These are phyloP conservation scores for Mesorhabditis sp. DNA, from an alignment of 2,888 invertebrate genomes.

Conservation along the genomic window DNA sequence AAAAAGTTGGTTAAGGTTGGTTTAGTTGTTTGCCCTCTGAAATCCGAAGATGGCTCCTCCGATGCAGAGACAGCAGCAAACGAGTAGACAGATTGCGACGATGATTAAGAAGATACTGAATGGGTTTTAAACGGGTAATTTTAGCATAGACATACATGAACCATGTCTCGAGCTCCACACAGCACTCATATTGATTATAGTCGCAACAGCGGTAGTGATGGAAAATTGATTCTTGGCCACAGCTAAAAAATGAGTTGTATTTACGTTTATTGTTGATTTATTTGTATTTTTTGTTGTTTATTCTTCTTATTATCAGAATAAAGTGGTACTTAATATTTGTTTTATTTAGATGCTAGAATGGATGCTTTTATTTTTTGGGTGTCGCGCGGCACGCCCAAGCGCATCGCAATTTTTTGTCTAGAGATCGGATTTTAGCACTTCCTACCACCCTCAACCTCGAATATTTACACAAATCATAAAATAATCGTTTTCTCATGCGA, in stretches of 20 bases:
- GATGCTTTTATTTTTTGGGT: no score
- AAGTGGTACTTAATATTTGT: no score
- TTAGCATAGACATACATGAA: conserved; percentile 38
- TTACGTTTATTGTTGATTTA: background rate
- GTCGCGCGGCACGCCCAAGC: no score
- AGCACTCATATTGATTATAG: conserved; percentile 45
- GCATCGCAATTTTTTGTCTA: no score
- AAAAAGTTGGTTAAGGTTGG: background rate
- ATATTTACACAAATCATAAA: no score
- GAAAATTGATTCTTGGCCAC: conserved; percentile 43
- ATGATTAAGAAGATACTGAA: conserved; percentile 38
- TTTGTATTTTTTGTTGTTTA: background rate
- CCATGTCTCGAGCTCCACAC: conserved; percentile 46
- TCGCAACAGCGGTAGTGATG: conserved; percentile 47
- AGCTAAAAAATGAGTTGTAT: conserved; percentile 12
- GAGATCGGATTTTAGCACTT: no score
- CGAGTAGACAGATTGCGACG: conserved; percentile 33
- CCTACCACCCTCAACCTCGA: no score
- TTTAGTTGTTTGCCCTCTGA: background rate
- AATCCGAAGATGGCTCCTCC: conserved; percentile 30
- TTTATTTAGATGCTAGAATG: no score
- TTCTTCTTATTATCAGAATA: no score
- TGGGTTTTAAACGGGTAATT: background rate
- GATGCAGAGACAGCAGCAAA: conserved; percentile 36
- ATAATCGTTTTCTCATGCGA: no score